Evolutionary conservation across 2,797 vertebrate genomes (phyloP).

Genomic region (Acanthurus leucopareius): DNA sequence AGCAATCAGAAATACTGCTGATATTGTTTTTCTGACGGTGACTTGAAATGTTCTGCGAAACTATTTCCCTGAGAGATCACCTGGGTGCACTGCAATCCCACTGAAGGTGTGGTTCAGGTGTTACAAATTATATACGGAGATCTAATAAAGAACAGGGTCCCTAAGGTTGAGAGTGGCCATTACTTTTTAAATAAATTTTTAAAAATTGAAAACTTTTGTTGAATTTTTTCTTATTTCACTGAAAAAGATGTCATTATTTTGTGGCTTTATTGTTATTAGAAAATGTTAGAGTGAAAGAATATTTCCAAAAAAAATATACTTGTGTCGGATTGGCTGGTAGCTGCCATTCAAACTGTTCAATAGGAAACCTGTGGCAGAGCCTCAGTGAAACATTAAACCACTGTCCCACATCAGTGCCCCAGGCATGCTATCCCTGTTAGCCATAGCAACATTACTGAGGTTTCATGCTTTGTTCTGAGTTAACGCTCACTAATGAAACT

Average conservation of each 20-base stretch:
- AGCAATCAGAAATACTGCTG: slow-evolving; percentile 23
- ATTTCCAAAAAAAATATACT: not conserved
- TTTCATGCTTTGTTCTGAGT: not conserved
- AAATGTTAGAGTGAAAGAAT: not conserved
- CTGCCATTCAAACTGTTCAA: not conserved
- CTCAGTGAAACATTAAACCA: slow-evolving; percentile 7
- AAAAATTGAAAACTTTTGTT: not conserved
- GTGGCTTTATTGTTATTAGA: not conserved
- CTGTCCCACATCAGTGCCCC: not conserved
- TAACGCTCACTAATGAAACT: slow-evolving; percentile 5
- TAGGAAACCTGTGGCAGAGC: not conserved
- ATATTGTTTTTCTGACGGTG: slow-evolving; percentile 34
- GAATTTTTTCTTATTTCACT: not conserved
- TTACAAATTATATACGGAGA: not conserved
- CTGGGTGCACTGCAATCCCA: not conserved
- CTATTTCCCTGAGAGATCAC: slow-evolving; percentile 33
- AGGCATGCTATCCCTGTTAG: not conserved
- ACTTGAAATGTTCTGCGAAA: slow-evolving; percentile 26
- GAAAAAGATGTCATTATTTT: not conserved
- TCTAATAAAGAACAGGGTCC: not conserved
- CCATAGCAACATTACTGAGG: not conserved
- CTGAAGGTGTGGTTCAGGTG: not conserved
- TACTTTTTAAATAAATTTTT: not conserved
- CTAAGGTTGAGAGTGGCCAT: not conserved
- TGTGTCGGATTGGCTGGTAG: not conserved